Evolutionary conservation across 1,140 invertebrate genomes (phyloP), one percentile per base, ranked within the genome.

Genomic region (Popillia japonica): DNA sequence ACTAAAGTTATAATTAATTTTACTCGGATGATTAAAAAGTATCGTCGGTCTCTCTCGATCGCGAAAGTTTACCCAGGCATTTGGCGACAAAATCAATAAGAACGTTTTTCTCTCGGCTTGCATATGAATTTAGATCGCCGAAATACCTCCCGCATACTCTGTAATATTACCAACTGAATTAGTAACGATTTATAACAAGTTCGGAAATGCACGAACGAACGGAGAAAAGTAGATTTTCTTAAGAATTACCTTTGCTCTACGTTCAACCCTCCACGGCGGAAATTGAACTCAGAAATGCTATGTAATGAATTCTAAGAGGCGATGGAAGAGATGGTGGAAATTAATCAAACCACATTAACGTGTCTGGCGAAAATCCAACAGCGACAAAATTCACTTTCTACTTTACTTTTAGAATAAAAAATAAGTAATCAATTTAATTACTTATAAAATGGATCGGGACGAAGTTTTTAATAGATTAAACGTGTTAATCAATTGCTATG

Each of bases 191-290:
- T 34, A 22, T 34, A 68, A 55, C 61, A 22, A 68, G 61, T 27
- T 68, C 22, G 61, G 27, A 27, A 68, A 68, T 68, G 20, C 61
- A 68, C 8, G 22, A 22, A 4, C 11, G 17, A 27, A 10, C 27
- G 22, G 20, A 8, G 10, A 68, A 68, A 68, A 68, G 61, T 68
- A 34, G 61, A 68, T 68, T 68, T 68, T 68, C 61, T 68, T 68
- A 68, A 27, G 27, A 68, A 68, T 68, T 68, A 68, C 27, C 61
- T 7, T 68, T 68, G 61, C 61, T 17, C 61, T 27, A 68, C 61
- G 61, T 68, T 68, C 20, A 3, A 34, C 22, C 61, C 20, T 14
- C 61, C 0, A 27, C 61, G 22, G 9, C 61, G 61, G 61, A 68
- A 68, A 68, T 68, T 10, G 61, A 68, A 0, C 22, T 68, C 22